phyloP scores from a whole-genome alignment of 2,888 invertebrate genomes.

The Hydrotaea cyrtoneurina region DNA sequence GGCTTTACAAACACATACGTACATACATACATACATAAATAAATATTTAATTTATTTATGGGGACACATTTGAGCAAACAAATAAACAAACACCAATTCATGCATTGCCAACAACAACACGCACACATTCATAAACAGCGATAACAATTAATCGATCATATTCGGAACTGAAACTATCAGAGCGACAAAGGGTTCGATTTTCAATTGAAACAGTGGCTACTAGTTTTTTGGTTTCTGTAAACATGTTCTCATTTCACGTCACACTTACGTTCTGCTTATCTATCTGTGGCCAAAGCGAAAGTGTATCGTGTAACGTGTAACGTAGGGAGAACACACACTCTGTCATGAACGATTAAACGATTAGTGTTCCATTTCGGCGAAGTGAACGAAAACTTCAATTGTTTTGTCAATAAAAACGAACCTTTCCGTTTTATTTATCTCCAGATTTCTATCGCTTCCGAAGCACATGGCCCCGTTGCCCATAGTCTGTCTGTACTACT shows the following conservation, averaged over 20 bases:
- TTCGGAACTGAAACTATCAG: conserved; percentile 31
- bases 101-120: conserved; percentile 9
- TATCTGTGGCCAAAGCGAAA: conserved; percentile 27
- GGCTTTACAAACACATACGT: conserved; percentile 11
- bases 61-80: conserved; percentile 57
- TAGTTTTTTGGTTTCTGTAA: conserved; percentile 26
- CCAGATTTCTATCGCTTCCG: conserved; percentile 26
- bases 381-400: conserved; percentile 21
- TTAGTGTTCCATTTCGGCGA: conserved; percentile 4
- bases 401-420: conserved; percentile 14
- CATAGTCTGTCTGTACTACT: too few species aligned
- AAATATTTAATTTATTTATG: conserved; percentile 63
- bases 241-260: conserved; percentile 46
- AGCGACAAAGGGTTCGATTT: conserved; percentile 31
- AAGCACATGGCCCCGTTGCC: background rate
- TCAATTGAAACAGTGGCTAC: conserved; percentile 21
- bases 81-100: conserved; percentile 43
- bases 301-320: conserved; percentile 18
- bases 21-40: too few species aligned
- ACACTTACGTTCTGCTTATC: conserved; percentile 48
- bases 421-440: conserved; percentile 23
- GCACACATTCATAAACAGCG: background rate
- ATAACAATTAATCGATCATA: conserved; percentile 64
- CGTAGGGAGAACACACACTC: background rate
- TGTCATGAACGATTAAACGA: conserved; percentile 5